Evolutionary conservation across 2,113 vertebrate genomes (phyloP).

Genomic region (Falcunculus frontatus): DNA sequence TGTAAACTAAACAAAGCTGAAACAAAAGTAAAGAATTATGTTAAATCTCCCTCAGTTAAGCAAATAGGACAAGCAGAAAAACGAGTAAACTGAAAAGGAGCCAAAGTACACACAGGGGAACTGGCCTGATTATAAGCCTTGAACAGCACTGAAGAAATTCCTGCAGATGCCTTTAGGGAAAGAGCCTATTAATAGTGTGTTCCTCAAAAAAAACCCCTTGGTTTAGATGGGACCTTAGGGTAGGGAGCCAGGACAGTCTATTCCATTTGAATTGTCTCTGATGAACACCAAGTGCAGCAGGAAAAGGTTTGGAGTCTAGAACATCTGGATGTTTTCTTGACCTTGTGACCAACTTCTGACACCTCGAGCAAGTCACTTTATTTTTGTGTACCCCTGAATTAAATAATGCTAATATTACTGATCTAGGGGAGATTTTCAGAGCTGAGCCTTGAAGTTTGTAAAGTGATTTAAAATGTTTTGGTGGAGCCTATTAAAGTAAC

Average conservation of each 20-base stretch:
- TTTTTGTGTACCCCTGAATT: not conserved
- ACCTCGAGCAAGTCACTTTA: not conserved
- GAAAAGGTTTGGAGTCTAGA: not conserved
- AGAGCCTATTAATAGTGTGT: not conserved
- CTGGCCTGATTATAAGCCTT: constrained; percentile 29
- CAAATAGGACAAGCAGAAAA: constrained; percentile 20
- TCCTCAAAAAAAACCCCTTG: not conserved
- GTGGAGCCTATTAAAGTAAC: not conserved
- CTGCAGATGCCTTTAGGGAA: constrained; percentile 21
- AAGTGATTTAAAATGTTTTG: not conserved
- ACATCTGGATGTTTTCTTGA: not conserved
- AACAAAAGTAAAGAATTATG: constrained; percentile 49
- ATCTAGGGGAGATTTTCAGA: not conserved
- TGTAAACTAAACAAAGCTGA: constrained; percentile 57
- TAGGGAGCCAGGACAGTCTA: not conserved
- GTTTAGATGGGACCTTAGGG: not conserved
- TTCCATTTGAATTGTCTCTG: not conserved
- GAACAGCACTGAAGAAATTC: constrained; percentile 12
- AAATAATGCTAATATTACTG: not conserved
- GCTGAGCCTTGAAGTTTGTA: not conserved
- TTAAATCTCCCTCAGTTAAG: constrained; percentile 9
- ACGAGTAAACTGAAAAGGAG: constrained; percentile 3
- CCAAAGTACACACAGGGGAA: constrained; percentile 25
- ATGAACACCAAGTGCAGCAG: not conserved
- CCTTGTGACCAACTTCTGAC: not conserved